phyloP scores from a whole-genome alignment of 30 jellyfish, hydroid and myxozoan genomes.

The Chrysaora quinquecirrha region DNA sequence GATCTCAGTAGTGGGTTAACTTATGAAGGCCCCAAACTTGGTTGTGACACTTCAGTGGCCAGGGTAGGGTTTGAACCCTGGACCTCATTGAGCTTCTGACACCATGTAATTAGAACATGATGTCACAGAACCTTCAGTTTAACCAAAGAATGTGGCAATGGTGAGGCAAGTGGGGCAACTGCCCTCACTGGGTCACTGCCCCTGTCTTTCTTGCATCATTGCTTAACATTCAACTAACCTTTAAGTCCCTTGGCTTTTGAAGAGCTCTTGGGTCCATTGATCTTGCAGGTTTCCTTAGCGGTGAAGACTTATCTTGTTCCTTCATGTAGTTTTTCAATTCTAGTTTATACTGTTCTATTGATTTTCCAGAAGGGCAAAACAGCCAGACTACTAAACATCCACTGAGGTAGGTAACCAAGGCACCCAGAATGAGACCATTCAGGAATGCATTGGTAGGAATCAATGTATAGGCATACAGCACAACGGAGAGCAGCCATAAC shows the following conservation, averaged over 20 bases:
- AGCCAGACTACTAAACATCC: slow-evolving; percentile 85
- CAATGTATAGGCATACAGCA: slow-evolving; percentile 39
- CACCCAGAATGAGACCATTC: slow-evolving; percentile 67
- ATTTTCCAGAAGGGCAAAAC: slow-evolving; percentile 93
- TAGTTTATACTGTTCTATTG: slow-evolving; percentile 69
- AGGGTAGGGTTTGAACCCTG: too few relatives aligned
- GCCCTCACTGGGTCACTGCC: too few relatives aligned
- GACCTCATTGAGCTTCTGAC: too few relatives aligned
- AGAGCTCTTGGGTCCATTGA: slow-evolving; percentile 68
- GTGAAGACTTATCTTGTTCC: slow-evolving; percentile 48
- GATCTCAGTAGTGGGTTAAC: too few relatives aligned
- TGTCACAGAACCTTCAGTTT: too few relatives aligned
- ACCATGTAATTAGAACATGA: too few relatives aligned
- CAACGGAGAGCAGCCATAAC: slow-evolving; percentile 58
- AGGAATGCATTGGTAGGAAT: slow-evolving; percentile 41
- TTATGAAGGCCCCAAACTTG: too few relatives aligned
- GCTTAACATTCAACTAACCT: too few relatives aligned
- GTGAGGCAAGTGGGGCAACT: too few relatives aligned
- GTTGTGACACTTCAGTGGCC: too few relatives aligned
- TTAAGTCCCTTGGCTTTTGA: slow-evolving; percentile 91
- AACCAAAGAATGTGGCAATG: too few relatives aligned
- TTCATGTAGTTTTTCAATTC: slow-evolving; percentile 68
- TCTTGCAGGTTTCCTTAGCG: slow-evolving; percentile 39
- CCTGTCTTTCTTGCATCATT: too few relatives aligned
- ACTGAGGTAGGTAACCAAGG: slow-evolving; percentile 65